phyloP scores from a whole-genome alignment of 2,113 vertebrate genomes.

The Dermatemys mawii region DNA sequence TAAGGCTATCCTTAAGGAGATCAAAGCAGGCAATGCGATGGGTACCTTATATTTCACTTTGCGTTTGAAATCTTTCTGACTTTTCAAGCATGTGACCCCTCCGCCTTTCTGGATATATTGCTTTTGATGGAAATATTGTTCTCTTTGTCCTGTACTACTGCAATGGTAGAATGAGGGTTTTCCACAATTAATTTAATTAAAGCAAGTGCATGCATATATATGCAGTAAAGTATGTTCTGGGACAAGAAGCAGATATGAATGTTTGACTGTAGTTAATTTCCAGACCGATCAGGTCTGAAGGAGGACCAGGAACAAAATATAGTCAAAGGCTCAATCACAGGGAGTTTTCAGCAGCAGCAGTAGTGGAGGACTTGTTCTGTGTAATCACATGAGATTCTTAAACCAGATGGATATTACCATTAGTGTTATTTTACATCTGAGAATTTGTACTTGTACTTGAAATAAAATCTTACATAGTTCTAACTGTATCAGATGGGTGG shows the following conservation, averaged over 20 bases:
- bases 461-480: not conserved
- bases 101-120: not conserved
- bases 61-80: not conserved
- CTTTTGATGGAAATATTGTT: conserved; percentile 1
- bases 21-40: not conserved
- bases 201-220: not conserved
- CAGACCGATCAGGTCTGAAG: not conserved
- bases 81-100: not conserved
- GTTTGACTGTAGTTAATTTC: conserved; percentile 40
- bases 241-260: not conserved
- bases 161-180: not conserved
- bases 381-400: not conserved
- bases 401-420: conserved; percentile 34
- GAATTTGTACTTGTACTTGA: not conserved
- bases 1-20: not conserved
- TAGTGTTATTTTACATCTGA: conserved; percentile 14
- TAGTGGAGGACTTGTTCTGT: not conserved
- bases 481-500: not conserved
- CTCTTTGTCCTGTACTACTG: not conserved
- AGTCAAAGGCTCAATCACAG: not conserved
- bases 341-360: not conserved
- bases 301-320: conserved; percentile 30
- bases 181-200: not conserved
- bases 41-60: not conserved
- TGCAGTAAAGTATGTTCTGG: not conserved